These are phyloP conservation scores for Pimpla rufipes DNA, from an alignment of 2,888 invertebrate species.

Conservation along the genomic window DNA sequence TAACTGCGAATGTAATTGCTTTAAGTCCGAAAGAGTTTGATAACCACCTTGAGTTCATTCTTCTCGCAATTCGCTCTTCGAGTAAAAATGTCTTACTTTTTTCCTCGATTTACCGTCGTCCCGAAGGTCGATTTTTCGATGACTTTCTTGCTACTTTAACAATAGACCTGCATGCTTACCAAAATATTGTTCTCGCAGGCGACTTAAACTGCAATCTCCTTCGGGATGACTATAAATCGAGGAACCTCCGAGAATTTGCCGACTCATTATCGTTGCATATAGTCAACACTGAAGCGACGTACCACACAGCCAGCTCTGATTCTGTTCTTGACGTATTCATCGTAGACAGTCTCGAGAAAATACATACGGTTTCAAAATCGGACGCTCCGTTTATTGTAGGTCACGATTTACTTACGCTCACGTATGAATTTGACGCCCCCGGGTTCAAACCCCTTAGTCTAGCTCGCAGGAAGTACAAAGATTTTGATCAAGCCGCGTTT, in stretches of 20 bases:
- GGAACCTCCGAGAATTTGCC: neutral
- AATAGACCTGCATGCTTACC: neutral
- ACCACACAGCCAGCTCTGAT: neutral
- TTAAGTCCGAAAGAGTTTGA: neutral
- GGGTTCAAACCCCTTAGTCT: no score
- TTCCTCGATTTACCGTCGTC: constrained; percentile 23
- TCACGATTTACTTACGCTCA: constrained; percentile 36
- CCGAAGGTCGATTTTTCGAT: constrained; percentile 1
- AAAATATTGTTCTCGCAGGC: constrained; percentile 17
- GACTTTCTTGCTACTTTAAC: neutral
- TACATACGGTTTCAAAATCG: constrained; percentile 6
- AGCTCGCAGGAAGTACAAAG: no score
- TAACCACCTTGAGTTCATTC: neutral
- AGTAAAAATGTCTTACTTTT: neutral
- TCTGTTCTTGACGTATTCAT: constrained; percentile 21
- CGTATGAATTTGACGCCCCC: no score
- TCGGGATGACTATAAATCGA: neutral
- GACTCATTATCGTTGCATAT: neutral
- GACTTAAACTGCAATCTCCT: no score
- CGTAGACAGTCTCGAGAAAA: neutral
- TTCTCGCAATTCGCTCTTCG: neutral
- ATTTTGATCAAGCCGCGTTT: no score
- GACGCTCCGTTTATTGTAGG: constrained; percentile 40
- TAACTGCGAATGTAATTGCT: constrained; percentile 11
- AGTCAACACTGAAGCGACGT: neutral